Conservation (phyloP, 2,113 vertebrate species). For the Malurus cyaneus region DNA sequence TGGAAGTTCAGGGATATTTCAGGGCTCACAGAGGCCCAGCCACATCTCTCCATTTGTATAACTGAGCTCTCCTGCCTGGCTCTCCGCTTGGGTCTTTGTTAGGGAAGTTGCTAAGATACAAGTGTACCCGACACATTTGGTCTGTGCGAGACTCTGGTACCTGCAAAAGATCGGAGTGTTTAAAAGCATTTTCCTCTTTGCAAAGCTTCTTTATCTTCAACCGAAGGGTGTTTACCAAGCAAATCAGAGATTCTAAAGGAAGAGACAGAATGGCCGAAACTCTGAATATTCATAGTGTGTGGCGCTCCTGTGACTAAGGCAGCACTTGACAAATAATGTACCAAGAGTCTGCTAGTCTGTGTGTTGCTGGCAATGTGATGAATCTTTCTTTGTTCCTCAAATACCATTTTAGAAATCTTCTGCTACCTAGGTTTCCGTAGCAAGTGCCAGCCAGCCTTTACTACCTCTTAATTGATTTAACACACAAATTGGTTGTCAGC, state of each 20-base stretch:
- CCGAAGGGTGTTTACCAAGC: conserved; percentile 59
- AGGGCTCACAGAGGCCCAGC: not conserved
- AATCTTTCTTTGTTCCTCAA: conserved; percentile 44
- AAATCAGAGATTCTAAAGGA: conserved; percentile 7
- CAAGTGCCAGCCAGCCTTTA: conserved; percentile 13
- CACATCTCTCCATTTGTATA: not conserved
- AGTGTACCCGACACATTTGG: conserved; percentile 30
- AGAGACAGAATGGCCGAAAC: conserved; percentile 33
- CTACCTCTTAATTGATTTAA: not conserved
- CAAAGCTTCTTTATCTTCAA: conserved; percentile 64
- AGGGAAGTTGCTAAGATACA: conserved; percentile 69
- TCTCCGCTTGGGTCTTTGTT: conserved; percentile 29
- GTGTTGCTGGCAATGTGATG: conserved; percentile 11
- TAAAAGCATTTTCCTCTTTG: conserved; percentile 55
- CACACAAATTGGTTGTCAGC: not conserved
- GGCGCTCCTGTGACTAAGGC: not conserved
- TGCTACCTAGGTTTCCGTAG: not conserved
- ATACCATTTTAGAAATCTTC: conserved; percentile 30
- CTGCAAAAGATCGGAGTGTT: conserved; percentile 43
- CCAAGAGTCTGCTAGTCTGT: conserved; percentile 35
- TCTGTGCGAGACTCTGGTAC: not conserved
- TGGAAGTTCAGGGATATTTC: not conserved
- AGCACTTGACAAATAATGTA: conserved; percentile 38
- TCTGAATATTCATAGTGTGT: not conserved
- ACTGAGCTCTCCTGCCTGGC: not conserved